Evolutionary conservation across 2,113 vertebrate species (phyloP), one percentile per base, ranked within the genome.

Genomic region (Bathybates hornii): DNA sequence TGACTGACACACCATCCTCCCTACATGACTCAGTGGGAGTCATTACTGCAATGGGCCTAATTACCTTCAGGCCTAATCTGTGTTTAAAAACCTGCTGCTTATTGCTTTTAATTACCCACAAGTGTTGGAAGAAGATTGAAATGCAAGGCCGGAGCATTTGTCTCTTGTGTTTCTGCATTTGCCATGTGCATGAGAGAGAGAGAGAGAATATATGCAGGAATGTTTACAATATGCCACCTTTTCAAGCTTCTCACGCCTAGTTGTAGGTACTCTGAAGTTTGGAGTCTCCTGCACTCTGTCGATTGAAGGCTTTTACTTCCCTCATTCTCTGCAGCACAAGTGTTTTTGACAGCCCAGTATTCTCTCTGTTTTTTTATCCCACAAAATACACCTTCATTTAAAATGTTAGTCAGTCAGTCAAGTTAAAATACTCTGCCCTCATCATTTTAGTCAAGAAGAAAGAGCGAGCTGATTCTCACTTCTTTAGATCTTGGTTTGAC

Each of bases 11-110:
- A 38, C 87, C 27, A 71, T 61, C 86, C 73, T 50, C 71, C 84
- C 90, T 84, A 81, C 76, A 88, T 82, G 90, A 94, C 89, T 94
- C 91, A 57, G 89, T 89, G 90, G 93, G 92, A 91, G 90, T 93
- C 88, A 89, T 94, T 96, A 93, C 88, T 83, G 91, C 92, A 87
- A 71, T 84, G 85, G 86, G 71, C 71, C 91, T 94, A 93, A 96
- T 95, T 94, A 94, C 84, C 92, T 89, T 86, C 80, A 63, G 82
- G 81, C 52, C 83, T 93, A 94, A 95, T 94, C 94, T 94, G 92
- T 91, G 91, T 87, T 94, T 92, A 89, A 91, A 93, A 94, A 90
- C 89, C 91, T 82, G 89, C 88, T 87, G 86, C 91, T 92, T 88
- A 86, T 84, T 90, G 81, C 90, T 57, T 90, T 89, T 92, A 93